Evolutionary conservation across 37 sponge, comb jelly and placozoan species (phyloP), one percentile per base, ranked within the genome.

Genomic region (Cliona cf. orientalis): DNA sequence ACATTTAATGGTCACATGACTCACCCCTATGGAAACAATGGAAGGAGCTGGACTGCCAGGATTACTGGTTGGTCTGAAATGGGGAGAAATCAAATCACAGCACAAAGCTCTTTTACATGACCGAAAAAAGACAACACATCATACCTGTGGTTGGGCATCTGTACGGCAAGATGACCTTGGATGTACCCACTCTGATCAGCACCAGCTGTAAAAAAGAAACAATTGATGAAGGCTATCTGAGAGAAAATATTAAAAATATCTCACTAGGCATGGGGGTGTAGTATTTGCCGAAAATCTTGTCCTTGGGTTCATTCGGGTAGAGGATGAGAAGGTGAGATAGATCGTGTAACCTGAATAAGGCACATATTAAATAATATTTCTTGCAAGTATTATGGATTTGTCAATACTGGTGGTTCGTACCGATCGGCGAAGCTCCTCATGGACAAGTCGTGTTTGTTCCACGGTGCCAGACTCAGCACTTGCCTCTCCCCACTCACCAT

Each of bases 371-470:
- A 17, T 17, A 49, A 49, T 62, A 6, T 7, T 25, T n/a, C 5
- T 69, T 7, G 7, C n/a, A 71, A 12, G 46, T 42, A 14, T 38
- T 4, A 46, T 43, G 28, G 5, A 71, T 55, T 2, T 29, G 5
- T 3, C 67, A 63, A 33, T 38, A 39, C 25, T 12, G 46, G 33
- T 2, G 58, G 4, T 41, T 56, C 70, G 9, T 59, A 96, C 93
- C 91, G 84, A 79, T 96, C 93, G 32, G 97, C 91, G 55, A 96
- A 85, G 5, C 89, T 33, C 4, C 93, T 73, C 21, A 96, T 87
- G 39, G 72, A 44, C 17, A 84, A 81, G 42, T 89, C 79, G 56
- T 90, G 91, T 12, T 84, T 96, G 59, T 81, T 80, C 94, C 97
- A 96, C 0, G 97, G 97, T 21, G 87, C 85, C 46, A 96, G 76